Base-by-base conservation (phyloP, 2,888 invertebrate species). In the Tholera decimalis region DNA sequence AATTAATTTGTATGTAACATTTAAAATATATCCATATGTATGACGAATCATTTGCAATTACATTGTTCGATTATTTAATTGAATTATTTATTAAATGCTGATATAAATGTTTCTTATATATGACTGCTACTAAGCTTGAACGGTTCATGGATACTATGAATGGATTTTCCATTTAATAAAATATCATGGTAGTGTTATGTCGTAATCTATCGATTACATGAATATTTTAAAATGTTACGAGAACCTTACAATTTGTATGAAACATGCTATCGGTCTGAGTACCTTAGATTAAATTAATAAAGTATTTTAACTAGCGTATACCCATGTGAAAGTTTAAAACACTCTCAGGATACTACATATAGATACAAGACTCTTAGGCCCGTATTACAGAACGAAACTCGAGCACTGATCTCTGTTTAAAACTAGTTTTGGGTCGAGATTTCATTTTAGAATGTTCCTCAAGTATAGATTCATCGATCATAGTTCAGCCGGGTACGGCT, bases 81-180 rank as follows among this genome's bases (percentile, higher is more conserved):
- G 26, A 8, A 51, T 51, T 55, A 55, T 58, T 54, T 22, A 49
- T 57, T 18, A 5, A 51, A 30, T 60, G 46, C 15, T 39, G 28
- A 60, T 62, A 26, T 62, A 74, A 61, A 9, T 51, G 9, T 49
- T 28, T 18, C 35, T 11, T 50, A 67, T 22, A 22, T 13, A 22
- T 33, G 26, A 44, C n/a, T 55, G 70, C 69, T 62, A 51, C 57
- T 43, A 43, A 58, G 63, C 20, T 53, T 39, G 8, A n/a, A 20
- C 7, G 26, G 49, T 47, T 20, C 33, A 22, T 53, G 8, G n/a
- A 30, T 43, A 37, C 9, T 35, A 9, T 26, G 7, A 18, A 9
- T 41, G 50, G 24, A 24, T 69, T 39, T 39, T 53, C 44, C 51
- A 47, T 20, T 47, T 28, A 18, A n/a, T 56, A 15, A 37, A 43